Conservation (phyloP, 2,113 vertebrate species). For the Elephas maximus region DNA sequence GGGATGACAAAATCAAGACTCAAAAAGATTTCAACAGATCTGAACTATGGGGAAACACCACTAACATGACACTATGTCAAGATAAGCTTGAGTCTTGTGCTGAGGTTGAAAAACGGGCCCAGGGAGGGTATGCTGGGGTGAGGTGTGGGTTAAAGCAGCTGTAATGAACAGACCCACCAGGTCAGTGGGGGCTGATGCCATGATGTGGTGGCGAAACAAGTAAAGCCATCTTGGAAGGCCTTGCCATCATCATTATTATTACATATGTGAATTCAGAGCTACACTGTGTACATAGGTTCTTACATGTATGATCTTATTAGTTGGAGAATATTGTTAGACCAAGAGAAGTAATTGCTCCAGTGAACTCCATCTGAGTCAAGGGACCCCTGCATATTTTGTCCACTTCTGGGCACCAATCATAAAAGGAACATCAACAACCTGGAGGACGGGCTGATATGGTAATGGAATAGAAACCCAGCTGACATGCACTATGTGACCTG, state of each 20-base stretch:
- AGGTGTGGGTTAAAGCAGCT: not conserved
- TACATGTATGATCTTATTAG: not conserved
- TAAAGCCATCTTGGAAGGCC: not conserved
- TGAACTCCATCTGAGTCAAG: not conserved
- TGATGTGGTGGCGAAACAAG: not conserved
- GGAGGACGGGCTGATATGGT: not conserved
- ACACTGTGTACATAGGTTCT: not conserved
- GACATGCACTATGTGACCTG: not conserved
- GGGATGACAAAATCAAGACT: slow-evolving; percentile 34
- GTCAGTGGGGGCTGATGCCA: not conserved
- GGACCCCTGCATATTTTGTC: not conserved
- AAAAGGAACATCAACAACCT: not conserved
- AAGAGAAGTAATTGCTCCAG: not conserved
- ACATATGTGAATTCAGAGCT: not conserved
- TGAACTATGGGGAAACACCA: not conserved
- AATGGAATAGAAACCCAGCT: not conserved
- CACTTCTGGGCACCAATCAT: not conserved
- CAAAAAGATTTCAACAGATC: slow-evolving; percentile 62
- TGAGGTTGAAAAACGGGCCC: slow-evolving; percentile 15
- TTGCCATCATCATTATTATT: not conserved
- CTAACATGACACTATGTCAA: not conserved
- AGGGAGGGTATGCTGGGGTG: not conserved
- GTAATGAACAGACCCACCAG: not conserved
- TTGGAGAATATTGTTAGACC: not conserved
- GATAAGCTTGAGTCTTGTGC: not conserved